Base-by-base conservation (phyloP, 2,797 vertebrate species). In the Melanotaenia trifasciata region DNA sequence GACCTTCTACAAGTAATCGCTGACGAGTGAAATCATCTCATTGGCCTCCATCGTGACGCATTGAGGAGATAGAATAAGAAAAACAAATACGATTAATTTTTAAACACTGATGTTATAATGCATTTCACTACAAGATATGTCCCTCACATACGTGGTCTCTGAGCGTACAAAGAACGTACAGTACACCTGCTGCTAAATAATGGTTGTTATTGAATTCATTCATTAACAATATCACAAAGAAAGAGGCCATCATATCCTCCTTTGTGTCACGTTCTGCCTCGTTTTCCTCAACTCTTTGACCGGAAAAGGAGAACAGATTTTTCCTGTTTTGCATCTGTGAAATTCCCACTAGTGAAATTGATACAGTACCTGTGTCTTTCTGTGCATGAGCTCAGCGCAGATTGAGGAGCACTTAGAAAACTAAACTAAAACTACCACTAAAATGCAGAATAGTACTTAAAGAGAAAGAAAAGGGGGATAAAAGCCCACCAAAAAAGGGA, bases 311-410 rank as follows among this genome's bases (percentile, higher is more conserved):
- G 91, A 90, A 89, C 94, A 96, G 94, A 94, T 92, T 95, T 94
- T 96, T 96, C 95, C 95, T 96, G 95, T 96, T 96, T 95, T 96
- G 92, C 87, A 2, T 86, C 87, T 87, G 66, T 56, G 50, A 77
- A 68, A 67, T 78, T 83, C 79, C 78, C 69, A 73, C 9, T 38
- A 33, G 69, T 80, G 75, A 66, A 79, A 87, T 78, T 60, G 30
- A 78, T 38, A 33, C 13, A 28, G 47, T 72, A 79, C 66, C 76
- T 83, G 74, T 36, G 16, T 84, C 61, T 80, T 67, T 84, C 54
- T 64, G 67, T 30, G 22, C 57, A 58, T 54, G 38, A 78, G 33
- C 66, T 79, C 68, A 30, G 53, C 5, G 3, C 14, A 38, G 56
- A 70, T 24, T 22, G 32, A 69, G 57, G 26, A 26, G 12, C 50